A percentile compares a stretch with the other conserved stretches of the same genome.
Evolutionary conservation across 2,797 vertebrate genomes (phyloP).

Genomic region (Lepidocolaptes lacrymiger): DNA sequence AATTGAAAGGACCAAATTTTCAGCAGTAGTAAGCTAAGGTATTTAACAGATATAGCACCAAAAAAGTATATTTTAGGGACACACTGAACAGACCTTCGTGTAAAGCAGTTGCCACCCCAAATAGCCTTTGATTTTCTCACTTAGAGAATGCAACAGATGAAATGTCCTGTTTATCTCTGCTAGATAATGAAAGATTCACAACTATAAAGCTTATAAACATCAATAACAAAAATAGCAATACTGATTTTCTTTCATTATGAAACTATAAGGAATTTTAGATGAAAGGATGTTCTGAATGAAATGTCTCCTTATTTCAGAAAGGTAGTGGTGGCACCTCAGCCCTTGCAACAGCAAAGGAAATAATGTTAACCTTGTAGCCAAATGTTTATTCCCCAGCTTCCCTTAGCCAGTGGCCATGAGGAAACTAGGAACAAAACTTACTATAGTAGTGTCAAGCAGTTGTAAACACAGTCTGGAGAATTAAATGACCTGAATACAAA

Average conservation of each 20-base stretch:
- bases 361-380: not conserved
- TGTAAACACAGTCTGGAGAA: not conserved
- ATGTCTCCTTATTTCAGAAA: not conserved
- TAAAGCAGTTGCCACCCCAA: not conserved
- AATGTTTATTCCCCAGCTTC: not conserved
- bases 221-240: not conserved
- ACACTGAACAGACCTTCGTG: not conserved
- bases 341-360: not conserved
- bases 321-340: not conserved
- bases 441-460: not conserved
- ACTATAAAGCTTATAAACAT: not conserved
- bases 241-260: not conserved
- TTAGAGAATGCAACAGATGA: not conserved
- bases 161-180: not conserved
- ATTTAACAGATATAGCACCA: not conserved
- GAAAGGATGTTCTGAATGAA: not conserved
- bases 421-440: not conserved
- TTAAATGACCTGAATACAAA: not conserved
- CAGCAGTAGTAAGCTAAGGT: not conserved
- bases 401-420: not conserved
- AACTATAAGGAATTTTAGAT: not conserved
- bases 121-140: not conserved
- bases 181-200: not conserved
- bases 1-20: not conserved
- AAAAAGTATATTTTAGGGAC: not conserved